A percentile compares a stretch with the other conserved stretches of the same genome.
These are phyloP conservation scores for Agrochola lota DNA, from an alignment of 2,888 invertebrate species.

Conservation along the genomic window DNA sequence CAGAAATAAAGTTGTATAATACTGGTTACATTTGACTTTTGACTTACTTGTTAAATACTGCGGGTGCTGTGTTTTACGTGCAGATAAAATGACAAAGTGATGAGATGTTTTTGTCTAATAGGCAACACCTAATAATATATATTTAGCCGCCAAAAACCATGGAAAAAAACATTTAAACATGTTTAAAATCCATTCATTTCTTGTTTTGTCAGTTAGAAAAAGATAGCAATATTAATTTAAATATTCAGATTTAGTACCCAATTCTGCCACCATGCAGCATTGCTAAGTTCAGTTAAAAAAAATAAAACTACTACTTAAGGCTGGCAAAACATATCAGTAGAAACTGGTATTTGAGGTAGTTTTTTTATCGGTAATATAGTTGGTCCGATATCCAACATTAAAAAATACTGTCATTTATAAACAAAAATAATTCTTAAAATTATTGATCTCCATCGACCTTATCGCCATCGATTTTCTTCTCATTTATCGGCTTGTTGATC, in stretches of 20 bases:
- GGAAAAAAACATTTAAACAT: neutral
- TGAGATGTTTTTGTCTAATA: neutral
- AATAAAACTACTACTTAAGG: no score
- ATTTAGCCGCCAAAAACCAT: neutral
- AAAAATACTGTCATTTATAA: neutral
- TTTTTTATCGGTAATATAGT: neutral
- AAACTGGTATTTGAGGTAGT: constrained; percentile 14
- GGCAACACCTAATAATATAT: neutral
- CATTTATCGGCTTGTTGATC: constrained; percentile 49
- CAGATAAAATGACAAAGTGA: constrained; percentile 1
- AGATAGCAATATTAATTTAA: neutral
- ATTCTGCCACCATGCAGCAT: neutral
- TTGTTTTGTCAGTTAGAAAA: neutral
- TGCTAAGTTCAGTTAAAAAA: neutral
- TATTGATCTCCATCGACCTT: constrained; percentile 1
- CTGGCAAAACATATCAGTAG: neutral
- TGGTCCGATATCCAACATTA: neutral
- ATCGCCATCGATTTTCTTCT: constrained; percentile 40
- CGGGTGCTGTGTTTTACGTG: neutral
- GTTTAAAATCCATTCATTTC: neutral
- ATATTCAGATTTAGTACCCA: neutral
- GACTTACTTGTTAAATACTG: constrained; percentile 13
- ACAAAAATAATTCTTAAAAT: neutral
- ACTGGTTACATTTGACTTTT: constrained; percentile 10
- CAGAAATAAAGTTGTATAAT: constrained; percentile 42